These are phyloP conservation scores for Pandion haliaetus DNA, from an alignment of 2,113 vertebrate genomes.

Conservation along the genomic window DNA sequence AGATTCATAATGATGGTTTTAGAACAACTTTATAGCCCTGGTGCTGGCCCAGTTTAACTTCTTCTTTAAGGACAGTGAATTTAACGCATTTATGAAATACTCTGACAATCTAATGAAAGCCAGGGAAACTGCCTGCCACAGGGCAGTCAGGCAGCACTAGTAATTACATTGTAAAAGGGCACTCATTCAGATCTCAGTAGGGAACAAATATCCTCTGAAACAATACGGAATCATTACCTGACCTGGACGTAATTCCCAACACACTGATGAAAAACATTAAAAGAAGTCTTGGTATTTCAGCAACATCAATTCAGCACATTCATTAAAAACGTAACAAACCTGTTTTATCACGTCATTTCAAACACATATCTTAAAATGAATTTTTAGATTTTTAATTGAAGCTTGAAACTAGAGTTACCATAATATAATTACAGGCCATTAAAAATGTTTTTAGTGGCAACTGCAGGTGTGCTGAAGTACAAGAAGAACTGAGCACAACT, in stretches of 20 bases:
- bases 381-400: not conserved
- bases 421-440: not conserved
- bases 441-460: not conserved
- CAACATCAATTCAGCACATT: not conserved
- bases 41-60: not conserved
- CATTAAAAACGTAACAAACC: not conserved
- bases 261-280: not conserved
- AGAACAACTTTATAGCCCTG: not conserved
- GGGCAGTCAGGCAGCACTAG: not conserved
- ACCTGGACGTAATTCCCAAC: not conserved
- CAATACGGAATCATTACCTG: not conserved
- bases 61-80: not conserved
- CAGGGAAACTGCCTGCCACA: not conserved
- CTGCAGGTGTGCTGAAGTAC: not conserved
- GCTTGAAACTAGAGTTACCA: not conserved
- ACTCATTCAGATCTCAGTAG: not conserved
- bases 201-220: not conserved
- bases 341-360: not conserved
- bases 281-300: not conserved
- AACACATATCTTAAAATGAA: not conserved
- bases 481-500: not conserved
- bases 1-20: not conserved
- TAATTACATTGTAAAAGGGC: not conserved
- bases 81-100: not conserved
- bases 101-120: not conserved